phyloP scores from a whole-genome alignment of 2,113 vertebrate species.

The Prunella himalayana region DNA sequence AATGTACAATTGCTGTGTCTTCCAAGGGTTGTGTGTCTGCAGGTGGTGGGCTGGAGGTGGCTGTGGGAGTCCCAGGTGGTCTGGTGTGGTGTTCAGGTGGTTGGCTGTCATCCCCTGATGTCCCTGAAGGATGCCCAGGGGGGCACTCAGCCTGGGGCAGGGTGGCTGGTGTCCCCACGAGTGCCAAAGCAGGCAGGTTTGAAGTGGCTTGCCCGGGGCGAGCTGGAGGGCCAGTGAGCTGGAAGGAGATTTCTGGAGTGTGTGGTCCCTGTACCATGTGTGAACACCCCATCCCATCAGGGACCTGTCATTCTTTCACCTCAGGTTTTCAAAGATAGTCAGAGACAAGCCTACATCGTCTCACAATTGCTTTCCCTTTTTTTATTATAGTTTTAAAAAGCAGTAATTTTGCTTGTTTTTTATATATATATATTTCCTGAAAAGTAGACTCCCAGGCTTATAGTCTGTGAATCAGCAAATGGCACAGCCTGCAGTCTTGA shows the following conservation, averaged over 20 bases:
- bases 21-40: not conserved
- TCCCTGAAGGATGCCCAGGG: not conserved
- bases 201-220: rapidly evolving
- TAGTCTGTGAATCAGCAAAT: not conserved
- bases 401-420: not conserved
- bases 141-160: not conserved
- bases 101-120: not conserved
- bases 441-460: not conserved
- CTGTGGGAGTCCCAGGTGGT: not conserved
- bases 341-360: not conserved
- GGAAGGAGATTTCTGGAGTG: not conserved
- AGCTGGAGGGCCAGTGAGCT: not conserved
- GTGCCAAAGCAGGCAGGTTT: not conserved
- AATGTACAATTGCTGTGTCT: not conserved
- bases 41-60: not conserved
- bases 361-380: not conserved
- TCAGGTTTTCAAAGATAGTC: not conserved
- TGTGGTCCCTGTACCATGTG: rapidly evolving
- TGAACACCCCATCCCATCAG: not conserved
- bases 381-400: not conserved
- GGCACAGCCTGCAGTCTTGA: conserved; percentile 4
- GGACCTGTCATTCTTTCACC: not conserved
- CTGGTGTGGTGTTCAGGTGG: not conserved
- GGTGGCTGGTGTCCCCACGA: not conserved
- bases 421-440: not conserved